A percentile compares a stretch with the other conserved stretches of the same genome.
Evolutionary conservation across 2,113 vertebrate genomes (phyloP).

Genomic region (Phaethon lepturus): DNA sequence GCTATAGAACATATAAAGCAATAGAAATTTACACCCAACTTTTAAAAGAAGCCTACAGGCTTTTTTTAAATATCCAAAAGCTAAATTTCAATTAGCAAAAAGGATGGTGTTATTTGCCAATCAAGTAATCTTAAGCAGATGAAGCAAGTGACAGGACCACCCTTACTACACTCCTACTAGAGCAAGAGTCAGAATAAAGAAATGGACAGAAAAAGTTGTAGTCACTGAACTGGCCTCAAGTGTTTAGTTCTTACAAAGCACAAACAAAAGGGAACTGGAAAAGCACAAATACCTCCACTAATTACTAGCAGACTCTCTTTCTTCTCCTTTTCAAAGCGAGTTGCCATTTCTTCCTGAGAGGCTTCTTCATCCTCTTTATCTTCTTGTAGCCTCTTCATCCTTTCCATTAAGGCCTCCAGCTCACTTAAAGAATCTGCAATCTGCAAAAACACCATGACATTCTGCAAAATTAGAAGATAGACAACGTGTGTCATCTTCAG

Average conservation of each 20-base stretch:
- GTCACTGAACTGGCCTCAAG: not conserved
- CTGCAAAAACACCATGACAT: slow-evolving; percentile 71
- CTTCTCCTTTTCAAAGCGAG: slow-evolving; percentile 86
- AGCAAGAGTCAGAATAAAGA: not conserved
- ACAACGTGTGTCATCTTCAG: not conserved
- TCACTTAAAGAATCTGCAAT: slow-evolving; percentile 83
- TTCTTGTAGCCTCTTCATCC: slow-evolving; percentile 86
- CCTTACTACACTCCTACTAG: not conserved
- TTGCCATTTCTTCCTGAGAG: slow-evolving; percentile 86
- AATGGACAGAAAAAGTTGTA: not conserved
- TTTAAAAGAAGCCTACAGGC: not conserved
- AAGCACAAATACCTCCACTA: slow-evolving; percentile 77
- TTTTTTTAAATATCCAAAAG: not conserved
- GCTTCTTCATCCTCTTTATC: slow-evolving; percentile 81
- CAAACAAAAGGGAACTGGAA: not conserved
- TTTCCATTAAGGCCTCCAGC: slow-evolving; percentile 85
- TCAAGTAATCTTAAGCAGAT: not conserved
- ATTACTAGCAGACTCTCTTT: slow-evolving; percentile 85
- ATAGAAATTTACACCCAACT: not conserved
- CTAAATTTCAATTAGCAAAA: not conserved
- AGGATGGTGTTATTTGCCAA: not conserved
- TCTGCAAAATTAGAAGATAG: slow-evolving; percentile 43
- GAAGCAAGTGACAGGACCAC: not conserved
- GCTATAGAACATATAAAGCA: not conserved
- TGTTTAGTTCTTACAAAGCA: not conserved